Evolutionary conservation across 2,113 vertebrate genomes (phyloP).

Genomic region (Solea solea): DNA sequence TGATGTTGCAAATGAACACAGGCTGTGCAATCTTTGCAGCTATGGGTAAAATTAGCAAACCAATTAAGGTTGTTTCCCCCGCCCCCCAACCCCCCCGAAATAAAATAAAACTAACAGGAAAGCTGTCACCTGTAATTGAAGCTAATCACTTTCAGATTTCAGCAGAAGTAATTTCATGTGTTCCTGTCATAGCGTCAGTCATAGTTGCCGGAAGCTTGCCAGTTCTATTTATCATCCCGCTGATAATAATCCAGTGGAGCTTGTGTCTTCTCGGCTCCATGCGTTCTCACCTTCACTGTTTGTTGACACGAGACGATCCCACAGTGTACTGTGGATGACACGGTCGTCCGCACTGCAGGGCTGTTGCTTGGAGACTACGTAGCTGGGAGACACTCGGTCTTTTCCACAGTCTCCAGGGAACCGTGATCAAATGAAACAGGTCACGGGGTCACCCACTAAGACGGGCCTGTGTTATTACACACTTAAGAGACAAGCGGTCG

Average conservation of each 20-base stretch:
- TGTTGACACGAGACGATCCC: conserved; percentile 21
- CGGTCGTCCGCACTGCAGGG: not conserved
- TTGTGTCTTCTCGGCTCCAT: conserved; percentile 13
- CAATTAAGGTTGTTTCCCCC: conserved; percentile 73
- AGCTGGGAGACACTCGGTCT: conserved; percentile 39
- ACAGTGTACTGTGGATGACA: not conserved
- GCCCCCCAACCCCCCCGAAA: conserved; percentile 3
- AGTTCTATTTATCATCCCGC: conserved; percentile 5
- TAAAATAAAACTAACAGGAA: conserved; percentile 28
- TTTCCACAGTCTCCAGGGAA: conserved; percentile 23
- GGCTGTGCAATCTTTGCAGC: conserved; percentile 60
- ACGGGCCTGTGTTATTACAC: conserved; percentile 54
- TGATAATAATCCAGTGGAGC: conserved; percentile 5
- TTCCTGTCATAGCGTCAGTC: conserved; percentile 2
- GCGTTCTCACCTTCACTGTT: not conserved
- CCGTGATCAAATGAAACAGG: conserved; percentile 52
- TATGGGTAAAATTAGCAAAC: conserved; percentile 71
- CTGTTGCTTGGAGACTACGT: conserved; percentile 62
- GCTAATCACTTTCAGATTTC: conserved; percentile 55
- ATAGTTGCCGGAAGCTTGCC: not conserved
- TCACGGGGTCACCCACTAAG: conserved; percentile 55
- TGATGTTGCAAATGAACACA: conserved; percentile 74
- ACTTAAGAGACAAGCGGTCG: conserved; percentile 30
- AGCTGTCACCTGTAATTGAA: conserved; percentile 45
- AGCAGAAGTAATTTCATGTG: conserved; percentile 2